phyloP scores from a whole-genome alignment of 2,888 invertebrate species.

The Xylota sylvarum region DNA sequence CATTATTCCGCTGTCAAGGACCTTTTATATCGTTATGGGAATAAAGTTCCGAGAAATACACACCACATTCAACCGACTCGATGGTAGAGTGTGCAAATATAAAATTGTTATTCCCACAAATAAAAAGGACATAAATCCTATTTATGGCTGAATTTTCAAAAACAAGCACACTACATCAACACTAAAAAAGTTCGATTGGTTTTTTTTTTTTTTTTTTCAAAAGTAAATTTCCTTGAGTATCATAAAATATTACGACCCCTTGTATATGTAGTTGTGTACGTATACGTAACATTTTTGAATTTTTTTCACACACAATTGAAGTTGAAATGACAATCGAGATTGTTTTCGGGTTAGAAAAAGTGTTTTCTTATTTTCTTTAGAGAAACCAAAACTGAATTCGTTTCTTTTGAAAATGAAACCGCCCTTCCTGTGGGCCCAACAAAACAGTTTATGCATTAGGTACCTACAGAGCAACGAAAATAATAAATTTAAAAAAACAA shows the following conservation, averaged over 20 bases:
- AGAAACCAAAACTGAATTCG: conserved; percentile 28
- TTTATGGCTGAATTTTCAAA: conserved; percentile 71
- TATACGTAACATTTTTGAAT: conserved; percentile 25
- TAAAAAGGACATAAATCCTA: conserved; percentile 72
- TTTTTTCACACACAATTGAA: conserved; percentile 73
- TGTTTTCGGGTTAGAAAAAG: conserved; percentile 14
- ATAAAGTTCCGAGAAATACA: background rate
- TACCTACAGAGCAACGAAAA: background rate
- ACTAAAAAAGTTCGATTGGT: conserved; percentile 63
- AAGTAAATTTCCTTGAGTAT: conserved; percentile 61
- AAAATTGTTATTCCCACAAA: conserved; percentile 74
- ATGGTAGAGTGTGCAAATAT: conserved; percentile 43
- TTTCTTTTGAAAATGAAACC: conserved; percentile 1
- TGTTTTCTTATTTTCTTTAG: conserved; percentile 3
- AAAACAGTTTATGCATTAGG: background rate
- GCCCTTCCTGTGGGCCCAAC: conserved; percentile 7
- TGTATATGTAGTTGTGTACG: conserved; percentile 1
- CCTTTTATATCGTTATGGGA: conserved; percentile 12
- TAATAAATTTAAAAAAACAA: conserved; percentile 10
- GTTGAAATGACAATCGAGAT: conserved; percentile 60
- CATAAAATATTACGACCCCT: conserved; percentile 71
- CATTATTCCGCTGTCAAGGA: conserved; percentile 31
- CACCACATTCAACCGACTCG: background rate
- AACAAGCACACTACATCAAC: conserved; percentile 62
- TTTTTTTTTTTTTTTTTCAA: conserved; percentile 4